phyloP scores from a whole-genome alignment of 2,888 invertebrate species.

The Pandemis cinnamomeana region DNA sequence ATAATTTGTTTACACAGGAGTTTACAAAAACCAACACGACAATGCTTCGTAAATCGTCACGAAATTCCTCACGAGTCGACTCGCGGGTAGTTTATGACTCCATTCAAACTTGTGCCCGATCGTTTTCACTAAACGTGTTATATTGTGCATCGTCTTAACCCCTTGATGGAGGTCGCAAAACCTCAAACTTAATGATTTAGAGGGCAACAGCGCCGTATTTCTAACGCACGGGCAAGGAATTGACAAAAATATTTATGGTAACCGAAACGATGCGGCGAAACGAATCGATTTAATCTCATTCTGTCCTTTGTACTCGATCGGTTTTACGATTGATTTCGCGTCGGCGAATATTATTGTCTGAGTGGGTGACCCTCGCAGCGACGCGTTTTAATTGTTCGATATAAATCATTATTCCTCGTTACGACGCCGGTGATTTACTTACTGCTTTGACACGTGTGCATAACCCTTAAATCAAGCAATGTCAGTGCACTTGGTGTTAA shows the following conservation, averaged over 20 bases:
- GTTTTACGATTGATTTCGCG: constrained; percentile 52
- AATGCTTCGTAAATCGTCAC: constrained; percentile 74
- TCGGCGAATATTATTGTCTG: constrained; percentile 49
- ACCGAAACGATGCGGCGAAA: constrained; percentile 58
- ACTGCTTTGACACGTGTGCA: constrained; percentile 74
- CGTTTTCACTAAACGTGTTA: constrained; percentile 70
- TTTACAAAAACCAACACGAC: constrained; percentile 66
- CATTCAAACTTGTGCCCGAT: constrained; percentile 67
- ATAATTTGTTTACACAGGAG: constrained; percentile 71
- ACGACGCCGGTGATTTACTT: constrained; percentile 80
- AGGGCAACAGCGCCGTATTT: constrained; percentile 66
- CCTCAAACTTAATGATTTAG: constrained; percentile 76
- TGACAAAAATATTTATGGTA: constrained; percentile 78
- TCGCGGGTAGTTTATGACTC: constrained; percentile 72
- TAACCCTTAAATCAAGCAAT: constrained; percentile 71
- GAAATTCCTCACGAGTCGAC: constrained; percentile 55
- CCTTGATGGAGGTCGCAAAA: constrained; percentile 70
- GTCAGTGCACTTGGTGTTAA: constrained; percentile 54
- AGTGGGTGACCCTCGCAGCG: constrained; percentile 66
- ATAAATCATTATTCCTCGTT: constrained; percentile 80
- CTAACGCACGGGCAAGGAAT: constrained; percentile 67
- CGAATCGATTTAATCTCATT: constrained; percentile 78
- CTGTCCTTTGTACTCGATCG: constrained; percentile 55
- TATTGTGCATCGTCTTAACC: constrained; percentile 54
- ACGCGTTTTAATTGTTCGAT: constrained; percentile 77